Percentiles rank a stretch among this genome's conserved stretches.
Conservation (phyloP, 2,888 invertebrate species). For the Brassicogethes aeneus region DNA sequence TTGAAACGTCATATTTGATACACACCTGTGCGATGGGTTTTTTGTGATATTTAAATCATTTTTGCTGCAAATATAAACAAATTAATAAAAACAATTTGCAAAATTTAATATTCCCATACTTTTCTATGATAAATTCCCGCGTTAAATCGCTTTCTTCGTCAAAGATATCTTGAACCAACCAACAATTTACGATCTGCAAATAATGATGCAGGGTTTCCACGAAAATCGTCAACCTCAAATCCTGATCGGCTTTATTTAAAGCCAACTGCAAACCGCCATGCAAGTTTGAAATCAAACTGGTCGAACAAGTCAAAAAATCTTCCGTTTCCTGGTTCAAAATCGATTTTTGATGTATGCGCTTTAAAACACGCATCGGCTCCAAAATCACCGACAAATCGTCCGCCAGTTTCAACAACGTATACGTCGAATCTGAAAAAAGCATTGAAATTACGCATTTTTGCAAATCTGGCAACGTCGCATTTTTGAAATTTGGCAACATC, state of each 20-base stretch:
- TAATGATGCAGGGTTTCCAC: slow-evolving; percentile 34
- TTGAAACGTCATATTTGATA: too few species aligned
- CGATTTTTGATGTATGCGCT: slow-evolving; percentile 26
- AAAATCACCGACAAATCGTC: slow-evolving; percentile 25
- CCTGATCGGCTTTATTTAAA: slow-evolving; percentile 29
- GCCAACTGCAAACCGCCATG: slow-evolving; percentile 27
- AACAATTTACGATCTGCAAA: slow-evolving; percentile 30
- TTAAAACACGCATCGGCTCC: slow-evolving; percentile 24
- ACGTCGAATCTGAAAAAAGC: slow-evolving; percentile 31
- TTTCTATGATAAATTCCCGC: slow-evolving; percentile 33
- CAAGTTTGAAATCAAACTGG: slow-evolving; percentile 26
- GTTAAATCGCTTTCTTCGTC: slow-evolving; percentile 29
- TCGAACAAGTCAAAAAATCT: slow-evolving; percentile 22
- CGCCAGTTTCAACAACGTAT: slow-evolving; percentile 30
- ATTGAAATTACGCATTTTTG: too few species aligned
- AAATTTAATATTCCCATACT: slow-evolving; percentile 17
- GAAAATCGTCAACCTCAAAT: slow-evolving; percentile 33
- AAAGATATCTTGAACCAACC: slow-evolving; percentile 31
- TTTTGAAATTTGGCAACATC: too few species aligned
- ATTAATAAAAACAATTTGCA: not conserved
- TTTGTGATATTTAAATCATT: too few species aligned
- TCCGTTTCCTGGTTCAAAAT: slow-evolving; percentile 20
- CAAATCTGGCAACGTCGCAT: too few species aligned
- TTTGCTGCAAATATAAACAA: too few species aligned
- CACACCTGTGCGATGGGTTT: too few species aligned